These are phyloP conservation scores for Samia ricini DNA, from an alignment of 1,140 invertebrate species.

Conservation along the genomic window DNA sequence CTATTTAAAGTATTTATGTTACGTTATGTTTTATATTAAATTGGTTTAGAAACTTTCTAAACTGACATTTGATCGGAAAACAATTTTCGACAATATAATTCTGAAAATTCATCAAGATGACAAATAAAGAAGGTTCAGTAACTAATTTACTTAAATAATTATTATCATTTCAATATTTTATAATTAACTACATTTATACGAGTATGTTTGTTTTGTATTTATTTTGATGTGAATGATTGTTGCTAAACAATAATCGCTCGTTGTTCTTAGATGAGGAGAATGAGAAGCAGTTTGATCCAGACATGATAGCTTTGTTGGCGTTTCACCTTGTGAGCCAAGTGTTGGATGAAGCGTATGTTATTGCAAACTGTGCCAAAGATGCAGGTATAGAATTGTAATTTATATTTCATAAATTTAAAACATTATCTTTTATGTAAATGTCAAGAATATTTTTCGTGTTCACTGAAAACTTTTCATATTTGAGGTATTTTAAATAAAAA, in stretches of 20 bases:
- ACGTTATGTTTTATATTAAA: no score
- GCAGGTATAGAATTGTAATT: slow-evolving; percentile 32
- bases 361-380: slow-evolving; percentile 49
- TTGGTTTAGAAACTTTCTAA: no score
- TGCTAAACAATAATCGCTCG: background rate
- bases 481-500: no score
- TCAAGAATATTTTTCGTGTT: no score
- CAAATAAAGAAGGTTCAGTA: slow-evolving; percentile 38
- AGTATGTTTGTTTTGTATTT: no score
- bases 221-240: no score
- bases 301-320: slow-evolving; percentile 41
- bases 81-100: background rate
- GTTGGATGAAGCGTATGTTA: slow-evolving; percentile 59
- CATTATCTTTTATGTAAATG: background rate
- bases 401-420: background rate
- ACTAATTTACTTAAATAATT: slow-evolving; percentile 9
- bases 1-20: no score
- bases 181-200: background rate
- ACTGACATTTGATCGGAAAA: no score
- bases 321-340: slow-evolving; percentile 59
- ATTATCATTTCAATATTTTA: slow-evolving; percentile 9
- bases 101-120: slow-evolving; percentile 1
- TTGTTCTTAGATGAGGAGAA: slow-evolving; percentile 10
- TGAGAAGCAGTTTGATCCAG: slow-evolving; percentile 27
- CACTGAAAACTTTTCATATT: no score